Evolutionary conservation across 2,797 vertebrate species (phyloP).

Genomic region (Pipistrellus pipistrellus): DNA sequence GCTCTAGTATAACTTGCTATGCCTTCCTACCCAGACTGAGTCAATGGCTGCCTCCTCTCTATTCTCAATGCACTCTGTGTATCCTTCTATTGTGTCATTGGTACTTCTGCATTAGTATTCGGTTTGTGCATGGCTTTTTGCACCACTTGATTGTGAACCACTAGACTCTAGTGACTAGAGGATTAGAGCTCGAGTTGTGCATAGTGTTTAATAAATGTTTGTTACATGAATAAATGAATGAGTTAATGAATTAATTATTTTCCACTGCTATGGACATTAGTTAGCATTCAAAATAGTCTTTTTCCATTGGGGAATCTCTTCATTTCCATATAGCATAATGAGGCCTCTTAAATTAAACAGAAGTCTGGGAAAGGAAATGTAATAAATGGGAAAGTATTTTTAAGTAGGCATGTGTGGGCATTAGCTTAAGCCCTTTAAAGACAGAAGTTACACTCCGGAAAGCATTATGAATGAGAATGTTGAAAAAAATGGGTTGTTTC

Average conservation of each 20-base stretch:
- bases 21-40: background rate
- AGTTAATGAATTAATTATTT: constrained; percentile 70
- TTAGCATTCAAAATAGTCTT: constrained; percentile 59
- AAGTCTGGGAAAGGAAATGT: constrained; percentile 58
- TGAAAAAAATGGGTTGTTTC: constrained; percentile 30
- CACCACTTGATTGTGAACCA: constrained; percentile 37
- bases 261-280: constrained; percentile 28
- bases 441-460: constrained; percentile 55
- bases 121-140: constrained; percentile 45
- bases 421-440: constrained; percentile 72
- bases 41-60: background rate
- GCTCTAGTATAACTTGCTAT: background rate
- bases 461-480: constrained; percentile 64
- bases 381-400: constrained; percentile 70
- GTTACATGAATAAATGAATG: constrained; percentile 74
- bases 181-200: background rate
- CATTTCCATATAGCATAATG: constrained; percentile 68
- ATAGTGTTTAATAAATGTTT: constrained; percentile 73
- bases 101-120: constrained; percentile 9
- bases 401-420: constrained; percentile 52
- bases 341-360: constrained; percentile 51
- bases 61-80: background rate
- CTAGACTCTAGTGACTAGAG: background rate
- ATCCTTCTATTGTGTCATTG: background rate
- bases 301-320: constrained; percentile 61